Conservation (phyloP, 37 sponge, comb jelly and placozoan species). For the Eunapius fragilis region DNA sequence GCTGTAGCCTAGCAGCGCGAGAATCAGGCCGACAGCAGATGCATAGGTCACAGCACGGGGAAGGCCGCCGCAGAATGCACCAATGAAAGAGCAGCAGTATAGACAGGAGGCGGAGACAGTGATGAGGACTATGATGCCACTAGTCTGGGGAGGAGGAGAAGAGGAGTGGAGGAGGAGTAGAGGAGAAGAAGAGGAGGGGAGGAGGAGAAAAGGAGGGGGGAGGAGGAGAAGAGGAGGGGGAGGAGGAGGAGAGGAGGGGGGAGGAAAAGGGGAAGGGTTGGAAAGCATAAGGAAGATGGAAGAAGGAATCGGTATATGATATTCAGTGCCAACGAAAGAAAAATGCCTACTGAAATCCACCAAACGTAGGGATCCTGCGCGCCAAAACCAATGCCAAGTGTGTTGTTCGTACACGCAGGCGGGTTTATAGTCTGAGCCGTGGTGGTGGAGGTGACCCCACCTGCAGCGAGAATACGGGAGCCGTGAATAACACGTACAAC, state of each 20-base stretch:
- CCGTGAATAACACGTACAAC: too few species aligned
- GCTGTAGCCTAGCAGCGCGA: not conserved
- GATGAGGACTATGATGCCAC: not conserved
- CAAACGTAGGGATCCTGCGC: too few species aligned
- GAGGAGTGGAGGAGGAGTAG: not conserved
- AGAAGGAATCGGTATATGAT: too few species aligned
- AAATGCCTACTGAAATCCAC: too few species aligned
- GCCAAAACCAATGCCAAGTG: too few species aligned
- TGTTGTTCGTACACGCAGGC: too few species aligned
- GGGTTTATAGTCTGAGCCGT: too few species aligned
- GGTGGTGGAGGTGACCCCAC: too few species aligned
- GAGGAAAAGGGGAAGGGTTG: not conserved
- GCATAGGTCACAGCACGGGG: slow-evolving; percentile 1
- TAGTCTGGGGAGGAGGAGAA: not conserved
- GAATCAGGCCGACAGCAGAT: not conserved
- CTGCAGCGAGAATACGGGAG: too few species aligned
- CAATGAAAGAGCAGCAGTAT: not conserved
- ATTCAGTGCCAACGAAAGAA: too few species aligned
- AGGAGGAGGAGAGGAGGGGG: not conserved
- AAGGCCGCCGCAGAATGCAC: not conserved
- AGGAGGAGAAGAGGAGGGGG: slow-evolving; percentile 6
- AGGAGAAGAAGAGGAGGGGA: slow-evolving; percentile 5
- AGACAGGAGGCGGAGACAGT: not conserved
- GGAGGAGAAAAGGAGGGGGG: slow-evolving; percentile 3
- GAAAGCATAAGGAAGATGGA: too few species aligned